These are phyloP conservation scores for Patiria pectinifera DNA, from an alignment of 53 echinoderm and acorn worm species.

Conservation along the genomic window DNA sequence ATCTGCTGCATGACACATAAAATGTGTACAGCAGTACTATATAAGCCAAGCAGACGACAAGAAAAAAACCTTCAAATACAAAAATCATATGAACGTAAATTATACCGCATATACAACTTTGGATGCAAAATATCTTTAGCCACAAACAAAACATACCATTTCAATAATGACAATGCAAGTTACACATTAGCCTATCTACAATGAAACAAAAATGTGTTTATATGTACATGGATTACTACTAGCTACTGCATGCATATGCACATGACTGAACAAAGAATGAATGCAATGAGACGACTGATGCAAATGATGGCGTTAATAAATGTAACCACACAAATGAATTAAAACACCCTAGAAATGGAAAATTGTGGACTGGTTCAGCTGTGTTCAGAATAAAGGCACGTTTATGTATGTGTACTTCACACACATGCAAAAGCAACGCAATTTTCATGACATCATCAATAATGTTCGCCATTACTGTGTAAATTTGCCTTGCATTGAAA, in stretches of 20 bases:
- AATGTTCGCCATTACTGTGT: too few relatives aligned
- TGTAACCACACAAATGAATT: constrained; percentile 1
- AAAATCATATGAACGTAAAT: too few relatives aligned
- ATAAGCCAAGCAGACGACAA: too few relatives aligned
- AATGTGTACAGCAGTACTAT: too few relatives aligned
- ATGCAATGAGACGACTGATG: neutral
- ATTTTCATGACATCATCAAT: too few relatives aligned
- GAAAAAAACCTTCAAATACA: too few relatives aligned
- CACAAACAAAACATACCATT: neutral
- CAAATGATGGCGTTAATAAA: constrained; percentile 13
- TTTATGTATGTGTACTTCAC: too few relatives aligned
- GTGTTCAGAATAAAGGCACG: neutral
- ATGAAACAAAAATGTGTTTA: neutral
- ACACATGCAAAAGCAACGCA: too few relatives aligned
- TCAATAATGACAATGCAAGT: neutral
- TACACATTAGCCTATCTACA: neutral
- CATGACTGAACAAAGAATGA: neutral
- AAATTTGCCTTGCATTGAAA: too few relatives aligned
- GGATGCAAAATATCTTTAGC: too few relatives aligned
- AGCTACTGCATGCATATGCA: neutral
- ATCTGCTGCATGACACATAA: too few relatives aligned
- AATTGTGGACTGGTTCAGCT: neutral
- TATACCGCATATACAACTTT: too few relatives aligned
- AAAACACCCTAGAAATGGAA: neutral
- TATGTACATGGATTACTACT: neutral